Conservation (phyloP, 2,113 vertebrate species). For the Leptodactylus fuscus region DNA sequence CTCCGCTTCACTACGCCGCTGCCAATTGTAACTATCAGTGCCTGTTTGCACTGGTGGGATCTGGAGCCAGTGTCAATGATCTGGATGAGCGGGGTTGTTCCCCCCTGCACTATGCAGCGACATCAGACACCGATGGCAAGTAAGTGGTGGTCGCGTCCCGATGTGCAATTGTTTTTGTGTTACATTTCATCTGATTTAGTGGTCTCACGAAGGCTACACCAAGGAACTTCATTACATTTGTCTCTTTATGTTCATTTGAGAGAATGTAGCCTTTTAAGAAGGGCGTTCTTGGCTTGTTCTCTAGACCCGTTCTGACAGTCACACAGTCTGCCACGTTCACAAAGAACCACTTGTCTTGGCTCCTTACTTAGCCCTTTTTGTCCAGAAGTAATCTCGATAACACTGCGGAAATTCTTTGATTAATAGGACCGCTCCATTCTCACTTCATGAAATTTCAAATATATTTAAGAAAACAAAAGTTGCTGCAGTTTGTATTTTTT, state of each 20-base stretch:
- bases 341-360: constrained; percentile 26
- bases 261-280: constrained; percentile 19
- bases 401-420: constrained; percentile 1
- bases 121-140: constrained; percentile 98
- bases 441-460: neutral
- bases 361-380: constrained; percentile 14
- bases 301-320: neutral
- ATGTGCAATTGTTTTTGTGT: neutral
- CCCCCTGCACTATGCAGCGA: constrained; percentile 95
- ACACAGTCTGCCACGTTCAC: constrained; percentile 13
- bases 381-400: neutral
- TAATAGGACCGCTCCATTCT: neutral
- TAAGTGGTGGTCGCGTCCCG: constrained; percentile 71
- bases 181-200: neutral
- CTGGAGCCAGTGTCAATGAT: constrained; percentile 97
- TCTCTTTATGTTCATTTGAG: neutral
- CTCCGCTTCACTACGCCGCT: constrained; percentile 96
- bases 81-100: constrained; percentile 94
- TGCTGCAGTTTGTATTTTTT: neutral
- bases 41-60: constrained; percentile 98
- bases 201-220: neutral
- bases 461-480: no score
- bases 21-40: constrained; percentile 99
- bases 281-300: constrained; percentile 7
- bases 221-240: neutral